Percentiles rank a stretch among this genome's conserved stretches.
Conservation (phyloP, 2,888 invertebrate genomes). For the Crocallis elinguaria region DNA sequence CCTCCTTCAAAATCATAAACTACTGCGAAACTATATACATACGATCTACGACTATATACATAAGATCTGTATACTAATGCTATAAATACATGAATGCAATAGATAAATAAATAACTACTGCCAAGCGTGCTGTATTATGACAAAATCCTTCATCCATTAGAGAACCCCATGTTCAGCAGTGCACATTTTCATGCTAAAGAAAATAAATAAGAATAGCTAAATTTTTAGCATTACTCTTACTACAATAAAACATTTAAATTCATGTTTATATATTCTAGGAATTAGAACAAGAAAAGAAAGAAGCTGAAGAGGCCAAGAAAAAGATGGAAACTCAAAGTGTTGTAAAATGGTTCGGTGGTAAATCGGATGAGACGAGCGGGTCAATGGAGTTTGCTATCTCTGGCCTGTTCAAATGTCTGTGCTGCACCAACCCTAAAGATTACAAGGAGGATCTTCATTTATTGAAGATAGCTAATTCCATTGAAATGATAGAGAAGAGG, state of each 20-base stretch:
- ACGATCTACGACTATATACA: too few species aligned
- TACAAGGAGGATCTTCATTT: conserved; percentile 94
- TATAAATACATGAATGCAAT: too few species aligned
- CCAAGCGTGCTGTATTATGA: too few species aligned
- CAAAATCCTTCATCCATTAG: too few species aligned
- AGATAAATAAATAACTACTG: too few species aligned
- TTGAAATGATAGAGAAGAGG: conserved; percentile 90
- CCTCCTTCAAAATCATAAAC: too few species aligned
- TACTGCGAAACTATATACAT: too few species aligned
- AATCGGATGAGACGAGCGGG: conserved; percentile 90
- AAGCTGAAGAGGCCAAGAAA: conserved; percentile 91
- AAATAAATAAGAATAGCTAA: too few species aligned
- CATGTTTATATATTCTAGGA: conserved; percentile 80
- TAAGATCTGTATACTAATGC: too few species aligned
- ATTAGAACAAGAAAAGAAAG: conserved; percentile 93
- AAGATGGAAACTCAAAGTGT: conserved; percentile 92
- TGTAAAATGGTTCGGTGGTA: conserved; percentile 88
- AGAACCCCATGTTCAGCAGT: too few species aligned
- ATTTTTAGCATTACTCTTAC: too few species aligned
- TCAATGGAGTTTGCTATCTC: conserved; percentile 93
- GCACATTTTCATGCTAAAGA: too few species aligned
- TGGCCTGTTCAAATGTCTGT: conserved; percentile 93
- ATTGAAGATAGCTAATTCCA: conserved; percentile 90
- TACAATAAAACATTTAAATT: background rate
- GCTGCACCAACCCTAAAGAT: conserved; percentile 95